Evolutionary conservation across 2,113 vertebrate species (phyloP).

Genomic region (Aldabrachelys gigantea): DNA sequence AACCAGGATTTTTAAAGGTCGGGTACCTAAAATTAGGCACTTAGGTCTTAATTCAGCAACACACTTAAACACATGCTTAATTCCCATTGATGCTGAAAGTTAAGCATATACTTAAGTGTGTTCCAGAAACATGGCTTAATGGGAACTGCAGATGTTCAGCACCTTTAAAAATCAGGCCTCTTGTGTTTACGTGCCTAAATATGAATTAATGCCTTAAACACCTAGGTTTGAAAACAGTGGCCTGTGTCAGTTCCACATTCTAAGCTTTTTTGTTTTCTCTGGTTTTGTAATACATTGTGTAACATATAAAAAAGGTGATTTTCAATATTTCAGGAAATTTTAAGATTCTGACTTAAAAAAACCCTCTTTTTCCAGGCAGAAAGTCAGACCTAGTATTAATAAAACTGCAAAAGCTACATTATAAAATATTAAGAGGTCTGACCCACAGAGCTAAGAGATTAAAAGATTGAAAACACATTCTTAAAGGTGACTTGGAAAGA

Average conservation of each 20-base stretch:
- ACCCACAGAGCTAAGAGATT: not conserved
- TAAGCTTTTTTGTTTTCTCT: slow-evolving; percentile 47
- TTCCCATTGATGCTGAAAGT: not conserved
- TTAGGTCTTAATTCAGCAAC: not conserved
- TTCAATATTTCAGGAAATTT: slow-evolving; percentile 11
- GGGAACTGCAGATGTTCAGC: not conserved
- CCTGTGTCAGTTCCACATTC: slow-evolving; percentile 34
- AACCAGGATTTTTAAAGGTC: not conserved
- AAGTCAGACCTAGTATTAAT: not conserved
- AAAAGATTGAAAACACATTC: not conserved
- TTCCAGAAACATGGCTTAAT: not conserved
- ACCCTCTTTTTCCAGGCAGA: not conserved
- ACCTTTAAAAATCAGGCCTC: slow-evolving; percentile 10
- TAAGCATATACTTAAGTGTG: not conserved
- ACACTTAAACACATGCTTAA: not conserved
- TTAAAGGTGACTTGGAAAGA: not conserved
- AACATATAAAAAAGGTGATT: slow-evolving; percentile 1
- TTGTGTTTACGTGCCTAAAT: slow-evolving; percentile 25
- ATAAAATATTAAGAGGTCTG: not conserved
- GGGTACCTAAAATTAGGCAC: not conserved
- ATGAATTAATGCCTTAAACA: slow-evolving; percentile 5
- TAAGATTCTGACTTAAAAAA: slow-evolving; percentile 25
- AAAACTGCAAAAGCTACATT: not conserved
- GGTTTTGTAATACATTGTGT: slow-evolving; percentile 23
- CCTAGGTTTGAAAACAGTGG: slow-evolving; percentile 30